A percentile compares a stretch with the other conserved stretches of the same genome.
Evolutionary conservation across 2,113 vertebrate species (phyloP).

Genomic region (Orientallactaga bullata): DNA sequence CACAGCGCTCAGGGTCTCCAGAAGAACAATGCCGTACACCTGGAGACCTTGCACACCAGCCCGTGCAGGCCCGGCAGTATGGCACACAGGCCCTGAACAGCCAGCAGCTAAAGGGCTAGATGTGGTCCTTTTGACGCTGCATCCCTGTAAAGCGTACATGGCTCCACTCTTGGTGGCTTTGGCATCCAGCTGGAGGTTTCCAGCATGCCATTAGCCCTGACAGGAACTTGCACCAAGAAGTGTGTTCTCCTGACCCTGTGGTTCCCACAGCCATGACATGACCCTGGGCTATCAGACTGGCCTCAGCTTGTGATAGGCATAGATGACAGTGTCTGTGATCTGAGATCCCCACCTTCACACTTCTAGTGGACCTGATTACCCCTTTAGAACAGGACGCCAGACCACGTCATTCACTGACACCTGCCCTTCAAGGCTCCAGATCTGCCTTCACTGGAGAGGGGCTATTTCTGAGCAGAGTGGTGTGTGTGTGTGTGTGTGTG

Average conservation of each 20-base stretch:
- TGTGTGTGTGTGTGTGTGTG: too few relatives aligned
- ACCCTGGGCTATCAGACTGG: not conserved
- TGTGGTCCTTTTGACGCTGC: rapidly evolving
- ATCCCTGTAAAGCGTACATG: rapidly evolving
- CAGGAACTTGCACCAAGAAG: too few relatives aligned
- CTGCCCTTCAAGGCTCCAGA: not conserved
- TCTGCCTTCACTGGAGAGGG: too few relatives aligned
- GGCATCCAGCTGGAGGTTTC: too few relatives aligned
- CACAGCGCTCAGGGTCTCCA: not conserved
- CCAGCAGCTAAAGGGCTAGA: not conserved
- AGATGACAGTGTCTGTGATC: rapidly evolving
- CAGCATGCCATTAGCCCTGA: too few relatives aligned
- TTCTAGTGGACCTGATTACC: not conserved
- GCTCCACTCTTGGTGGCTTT: not conserved
- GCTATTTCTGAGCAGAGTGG: not conserved
- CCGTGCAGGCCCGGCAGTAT: rapidly evolving
- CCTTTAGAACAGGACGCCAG: not conserved
- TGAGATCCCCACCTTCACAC: too few relatives aligned
- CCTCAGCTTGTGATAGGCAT: not conserved
- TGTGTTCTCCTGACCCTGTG: not conserved
- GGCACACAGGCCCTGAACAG: not conserved
- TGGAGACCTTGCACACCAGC: not conserved
- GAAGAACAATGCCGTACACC: not conserved
- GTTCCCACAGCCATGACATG: rapidly evolving
- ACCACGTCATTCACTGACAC: not conserved